Evolutionary conservation across 2,888 invertebrate species (phyloP).

Genomic region (Synergus laeviventris): DNA sequence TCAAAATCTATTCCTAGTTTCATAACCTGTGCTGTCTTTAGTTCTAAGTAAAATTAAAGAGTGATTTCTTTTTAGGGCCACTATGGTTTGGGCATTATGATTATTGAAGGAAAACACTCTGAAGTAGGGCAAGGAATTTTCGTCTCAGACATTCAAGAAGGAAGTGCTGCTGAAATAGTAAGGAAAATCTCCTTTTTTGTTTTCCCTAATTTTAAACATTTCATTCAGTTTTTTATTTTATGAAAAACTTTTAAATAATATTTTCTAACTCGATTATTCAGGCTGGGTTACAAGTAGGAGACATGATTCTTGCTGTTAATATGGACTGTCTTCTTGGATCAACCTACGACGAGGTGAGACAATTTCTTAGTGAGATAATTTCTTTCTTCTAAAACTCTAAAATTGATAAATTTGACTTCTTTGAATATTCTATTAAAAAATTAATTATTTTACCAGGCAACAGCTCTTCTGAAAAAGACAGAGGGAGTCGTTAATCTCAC

Average conservation of each 20-base stretch:
- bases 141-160: conserved; percentile 94
- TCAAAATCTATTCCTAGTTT: not conserved
- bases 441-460: conserved; percentile 81
- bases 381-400: not conserved
- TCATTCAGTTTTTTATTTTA: not conserved
- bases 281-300: conserved; percentile 97
- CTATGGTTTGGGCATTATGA: conserved; percentile 94
- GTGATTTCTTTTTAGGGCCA: conserved; percentile 79
- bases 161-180: conserved; percentile 91
- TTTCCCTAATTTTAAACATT: conserved; percentile 4
- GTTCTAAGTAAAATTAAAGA: no score
- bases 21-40: not conserved
- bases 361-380: conserved; percentile 77
- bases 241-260: not conserved
- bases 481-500: conserved; percentile 91
- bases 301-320: conserved; percentile 97
- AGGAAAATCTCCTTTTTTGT: conserved; percentile 42
- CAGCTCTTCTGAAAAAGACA: conserved; percentile 88
- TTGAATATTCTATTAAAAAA: not conserved
- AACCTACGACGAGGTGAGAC: conserved; percentile 88
- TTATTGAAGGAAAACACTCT: conserved; percentile 94
- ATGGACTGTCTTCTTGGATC: conserved; percentile 92
- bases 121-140: conserved; percentile 95
- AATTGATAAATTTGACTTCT: conserved; percentile 9
- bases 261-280: conserved; percentile 74